A percentile compares a stretch with the other conserved stretches of the same genome.
Conservation (phyloP, 2,797 vertebrate species). For the Rhyacichthys aspro region DNA sequence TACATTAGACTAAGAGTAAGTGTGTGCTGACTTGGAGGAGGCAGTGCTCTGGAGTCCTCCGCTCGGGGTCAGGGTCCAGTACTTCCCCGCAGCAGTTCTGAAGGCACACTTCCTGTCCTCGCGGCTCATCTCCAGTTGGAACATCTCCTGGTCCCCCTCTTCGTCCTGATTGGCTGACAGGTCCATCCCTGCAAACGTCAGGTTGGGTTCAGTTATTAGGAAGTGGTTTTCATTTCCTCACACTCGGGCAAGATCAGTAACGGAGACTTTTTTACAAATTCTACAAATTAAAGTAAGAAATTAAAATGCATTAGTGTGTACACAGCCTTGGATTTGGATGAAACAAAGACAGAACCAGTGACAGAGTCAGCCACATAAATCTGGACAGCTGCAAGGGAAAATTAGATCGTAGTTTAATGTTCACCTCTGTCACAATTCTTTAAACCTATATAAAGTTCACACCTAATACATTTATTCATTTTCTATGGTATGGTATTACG, state of each 20-base stretch:
- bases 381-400: too few relatives aligned
- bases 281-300: too few relatives aligned
- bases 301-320: too few relatives aligned
- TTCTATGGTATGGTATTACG: too few relatives aligned
- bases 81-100: conserved; percentile 92
- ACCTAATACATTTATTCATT: too few relatives aligned
- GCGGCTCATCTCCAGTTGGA: conserved; percentile 94
- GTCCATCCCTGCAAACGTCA: conserved; percentile 86
- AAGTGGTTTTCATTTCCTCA: conserved; percentile 10
- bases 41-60: conserved; percentile 94
- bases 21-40: conserved; percentile 84
- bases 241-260: neutral
- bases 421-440: too few relatives aligned
- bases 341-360: neutral
- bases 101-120: conserved; percentile 94
- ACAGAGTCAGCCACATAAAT: too few relatives aligned
- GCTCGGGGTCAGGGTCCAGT: conserved; percentile 90
- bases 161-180: conserved; percentile 97
- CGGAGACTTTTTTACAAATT: too few relatives aligned
- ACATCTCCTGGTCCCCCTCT: conserved; percentile 95
- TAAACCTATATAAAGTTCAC: too few relatives aligned
- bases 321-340: too few relatives aligned
- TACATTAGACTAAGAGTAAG: neutral
- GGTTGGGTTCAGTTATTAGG: conserved; percentile 29
- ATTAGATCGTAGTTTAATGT: too few relatives aligned